Base-by-base conservation (phyloP, 2,888 invertebrate genomes). In the Eilema sororculum region DNA sequence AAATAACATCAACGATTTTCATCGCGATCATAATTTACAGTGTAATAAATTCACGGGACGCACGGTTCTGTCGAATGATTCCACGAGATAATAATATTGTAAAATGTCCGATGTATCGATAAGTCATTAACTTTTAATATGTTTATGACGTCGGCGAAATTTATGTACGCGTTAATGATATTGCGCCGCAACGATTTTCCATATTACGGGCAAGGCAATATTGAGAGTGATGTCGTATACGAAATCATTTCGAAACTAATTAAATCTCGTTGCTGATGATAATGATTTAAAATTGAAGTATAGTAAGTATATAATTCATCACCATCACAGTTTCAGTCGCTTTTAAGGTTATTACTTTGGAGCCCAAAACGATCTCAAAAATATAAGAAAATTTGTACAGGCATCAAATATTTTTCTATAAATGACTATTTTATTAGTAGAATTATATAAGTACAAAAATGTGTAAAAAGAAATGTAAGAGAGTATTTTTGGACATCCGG, bases 61-160 rank as follows among this genome's bases (percentile, higher is more conserved):
- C 20, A 72, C 66, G 25, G 57, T 69, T 33, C 56, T 67, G 65
- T 77, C 71, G 75, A 79, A 82, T 78, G 73, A 78, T 75, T 70
- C 69, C 57, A 28, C 58, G 65, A 69, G 80, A 82, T 80, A 78
- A 82, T 82, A 79, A 79, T 82, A 80, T 75, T 76, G 70, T 75
- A 75, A 75, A 80, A 74, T 72, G 71, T 74, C 69, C 62, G 63
- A 72, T 73, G 66, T 73, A 72, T 70, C 82, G 72, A 76, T 75
- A 79, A 74, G 65, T 79, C 78, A 79, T 80, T 79, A 75, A 79
- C 70, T 79, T 78, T 75, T 77, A 81, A 78, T 76, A 78, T 73
- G 71, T 76, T 78, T 78, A 76, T 73, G 64, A n/a, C 33, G 63
- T 20, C 64, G 62, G 25, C 68, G 61, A 69, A 74, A 68, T 73